Conservation (phyloP, 2,888 invertebrate genomes). For the Cephus rjabovi region DNA sequence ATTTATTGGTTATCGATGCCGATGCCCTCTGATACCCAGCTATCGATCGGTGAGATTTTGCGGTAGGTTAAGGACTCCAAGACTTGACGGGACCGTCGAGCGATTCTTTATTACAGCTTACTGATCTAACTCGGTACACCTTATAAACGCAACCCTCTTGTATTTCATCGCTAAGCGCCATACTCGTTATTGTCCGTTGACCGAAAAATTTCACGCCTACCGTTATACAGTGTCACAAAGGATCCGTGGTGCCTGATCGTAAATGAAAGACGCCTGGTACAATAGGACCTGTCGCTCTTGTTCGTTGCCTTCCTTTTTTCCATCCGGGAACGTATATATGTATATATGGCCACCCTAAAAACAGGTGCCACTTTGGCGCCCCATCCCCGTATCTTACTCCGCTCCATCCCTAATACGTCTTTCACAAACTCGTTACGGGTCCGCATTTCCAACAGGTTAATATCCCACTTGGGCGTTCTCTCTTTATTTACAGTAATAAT, state of each 20-base stretch:
- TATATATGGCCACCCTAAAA: background rate
- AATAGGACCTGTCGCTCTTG: slow-evolving; percentile 8
- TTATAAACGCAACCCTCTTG: background rate
- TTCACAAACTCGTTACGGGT: background rate
- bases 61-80: background rate
- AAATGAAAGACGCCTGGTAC: slow-evolving; percentile 2
- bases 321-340: background rate
- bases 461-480: background rate
- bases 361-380: background rate
- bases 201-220: slow-evolving; percentile 9
- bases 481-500: background rate
- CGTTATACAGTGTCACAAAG: background rate
- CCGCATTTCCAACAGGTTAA: background rate
- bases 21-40: background rate
- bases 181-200: background rate
- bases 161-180: background rate
- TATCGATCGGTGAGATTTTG: background rate
- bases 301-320: background rate
- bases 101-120: background rate
- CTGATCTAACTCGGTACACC: background rate
- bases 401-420: background rate
- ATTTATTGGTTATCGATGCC: background rate
- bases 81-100: background rate
- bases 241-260: background rate
- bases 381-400: background rate